Evolutionary conservation across 2,113 vertebrate genomes (phyloP), one percentile per base, ranked within the genome.

Genomic region (Albula goreensis): DNA sequence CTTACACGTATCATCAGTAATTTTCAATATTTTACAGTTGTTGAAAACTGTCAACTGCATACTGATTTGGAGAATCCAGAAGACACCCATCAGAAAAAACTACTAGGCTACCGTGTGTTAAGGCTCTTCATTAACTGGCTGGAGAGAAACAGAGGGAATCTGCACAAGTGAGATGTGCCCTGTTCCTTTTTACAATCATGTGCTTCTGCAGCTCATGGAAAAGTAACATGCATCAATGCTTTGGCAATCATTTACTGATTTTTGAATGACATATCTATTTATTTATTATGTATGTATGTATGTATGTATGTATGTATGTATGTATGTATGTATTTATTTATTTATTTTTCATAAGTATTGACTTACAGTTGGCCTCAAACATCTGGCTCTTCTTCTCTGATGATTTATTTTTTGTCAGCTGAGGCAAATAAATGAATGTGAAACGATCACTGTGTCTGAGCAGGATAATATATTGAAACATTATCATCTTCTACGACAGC

Each of bases 291-390:
- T 41, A 41, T 41, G 0, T 41, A 41, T 41, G 0, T 41, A 41
- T 80, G 22, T 31, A 83, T 49, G 31, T 66, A 63, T 79, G 11
- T 51, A 80, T 60, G 22, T 83, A 25, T 78, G 49, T 83, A 83
- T 89, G 79, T 87, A 85, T 84, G 17, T 2, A 81, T 41, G 78
- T 78, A 63, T 85, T 87, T 85, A 41, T 41, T 41, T 41, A 41
- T 41, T 41, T 41, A 41, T 88, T 6, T 63, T 63, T 74, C 81
- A 49, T 50, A 41, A 41, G 31, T 41, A 41, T 41, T 41, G 31
- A 41, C 31, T 41, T 41, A 41, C 31, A 41, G 12, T 66, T 85
- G 87, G 19, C 22, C 5, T 80, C 4, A 17, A 51, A 22, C 50
- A 80, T 51, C 25, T 50, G 70, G 19, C 19, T 31, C 5, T n/a